Conservation (phyloP, 2,797 vertebrate genomes). For the Acanthis flammea region DNA sequence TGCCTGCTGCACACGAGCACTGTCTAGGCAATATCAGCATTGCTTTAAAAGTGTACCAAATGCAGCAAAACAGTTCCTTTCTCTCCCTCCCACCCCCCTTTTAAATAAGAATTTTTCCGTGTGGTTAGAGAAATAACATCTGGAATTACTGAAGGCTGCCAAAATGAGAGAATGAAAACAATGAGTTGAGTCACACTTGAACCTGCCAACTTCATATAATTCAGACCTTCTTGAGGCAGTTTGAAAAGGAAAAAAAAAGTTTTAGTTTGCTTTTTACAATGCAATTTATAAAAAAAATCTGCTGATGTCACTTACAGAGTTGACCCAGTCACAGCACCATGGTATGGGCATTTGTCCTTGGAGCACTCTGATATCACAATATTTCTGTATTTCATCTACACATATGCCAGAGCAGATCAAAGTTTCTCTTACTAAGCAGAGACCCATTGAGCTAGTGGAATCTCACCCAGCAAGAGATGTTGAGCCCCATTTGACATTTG, state of each 20-base stretch:
- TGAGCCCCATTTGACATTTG: background rate
- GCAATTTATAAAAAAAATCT: background rate
- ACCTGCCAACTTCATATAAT: slow-evolving; percentile 38
- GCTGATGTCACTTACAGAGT: background rate
- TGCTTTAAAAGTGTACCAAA: slow-evolving; percentile 35
- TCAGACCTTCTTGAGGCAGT: slow-evolving; percentile 28
- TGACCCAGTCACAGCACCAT: background rate
- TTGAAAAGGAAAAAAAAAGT: background rate
- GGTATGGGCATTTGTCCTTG: background rate
- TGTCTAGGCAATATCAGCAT: background rate
- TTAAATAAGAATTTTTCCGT: slow-evolving; percentile 52
- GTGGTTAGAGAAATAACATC: slow-evolving; percentile 61
- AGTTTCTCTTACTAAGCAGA: background rate
- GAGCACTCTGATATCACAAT: background rate
- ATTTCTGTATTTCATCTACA: background rate
- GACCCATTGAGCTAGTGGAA: background rate
- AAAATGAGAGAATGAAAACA: slow-evolving; percentile 63
- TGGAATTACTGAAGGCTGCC: slow-evolving; percentile 62
- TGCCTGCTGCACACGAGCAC: slow-evolving; percentile 10
- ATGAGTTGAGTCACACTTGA: slow-evolving; percentile 63
- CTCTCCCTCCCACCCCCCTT: background rate
- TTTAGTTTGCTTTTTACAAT: background rate
- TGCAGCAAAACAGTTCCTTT: slow-evolving; percentile 6
- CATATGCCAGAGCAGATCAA: background rate
- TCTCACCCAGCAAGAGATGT: background rate